Conservation (phyloP, 1,140 invertebrate species). For the Drosophila nigrodunni region DNA sequence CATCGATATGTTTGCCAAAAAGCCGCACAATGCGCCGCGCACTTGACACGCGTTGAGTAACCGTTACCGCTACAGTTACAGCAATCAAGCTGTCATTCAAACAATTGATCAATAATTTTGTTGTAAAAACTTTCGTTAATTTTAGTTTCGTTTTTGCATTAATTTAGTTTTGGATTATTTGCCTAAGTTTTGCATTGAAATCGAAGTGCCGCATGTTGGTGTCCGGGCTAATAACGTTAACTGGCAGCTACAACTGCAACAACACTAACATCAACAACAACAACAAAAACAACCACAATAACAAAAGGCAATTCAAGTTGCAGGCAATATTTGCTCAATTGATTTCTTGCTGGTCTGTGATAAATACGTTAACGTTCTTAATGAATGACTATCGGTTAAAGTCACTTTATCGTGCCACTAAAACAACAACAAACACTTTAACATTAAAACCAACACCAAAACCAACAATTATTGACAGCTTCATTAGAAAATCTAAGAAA, state of each 20-base stretch:
- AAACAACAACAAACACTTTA: slow-evolving; percentile 45
- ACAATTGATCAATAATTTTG: slow-evolving; percentile 14
- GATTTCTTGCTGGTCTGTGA: slow-evolving; percentile 60
- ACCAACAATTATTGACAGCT: slow-evolving; percentile 11
- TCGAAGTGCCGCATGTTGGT: slow-evolving; percentile 68
- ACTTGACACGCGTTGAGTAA: slow-evolving; percentile 72
- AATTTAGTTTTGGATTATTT: neutral
- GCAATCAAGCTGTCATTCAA: slow-evolving; percentile 21
- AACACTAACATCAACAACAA: slow-evolving; percentile 38
- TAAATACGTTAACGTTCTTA: slow-evolving; percentile 72
- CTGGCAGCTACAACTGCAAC: slow-evolving; percentile 62
- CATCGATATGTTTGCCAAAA: slow-evolving; percentile 58
- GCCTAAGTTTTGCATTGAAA: slow-evolving; percentile 25
- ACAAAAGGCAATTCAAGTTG: slow-evolving; percentile 29
- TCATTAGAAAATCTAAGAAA: slow-evolving; percentile 22
- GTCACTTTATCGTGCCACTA: slow-evolving; percentile 67
- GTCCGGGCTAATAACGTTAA: slow-evolving; percentile 56
- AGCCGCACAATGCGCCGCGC: slow-evolving; percentile 62
- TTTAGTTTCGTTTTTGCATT: slow-evolving; percentile 28
- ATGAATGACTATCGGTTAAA: slow-evolving; percentile 81
- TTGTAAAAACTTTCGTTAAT: slow-evolving; percentile 1
- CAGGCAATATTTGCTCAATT: slow-evolving; percentile 55
- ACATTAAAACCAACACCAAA: slow-evolving; percentile 33
- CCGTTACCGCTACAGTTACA: slow-evolving; percentile 17
- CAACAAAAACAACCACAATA: slow-evolving; percentile 26